These are phyloP conservation scores for Zygothrica quintamaculata DNA, from an alignment of 2,888 invertebrate species.

Conservation along the genomic window DNA sequence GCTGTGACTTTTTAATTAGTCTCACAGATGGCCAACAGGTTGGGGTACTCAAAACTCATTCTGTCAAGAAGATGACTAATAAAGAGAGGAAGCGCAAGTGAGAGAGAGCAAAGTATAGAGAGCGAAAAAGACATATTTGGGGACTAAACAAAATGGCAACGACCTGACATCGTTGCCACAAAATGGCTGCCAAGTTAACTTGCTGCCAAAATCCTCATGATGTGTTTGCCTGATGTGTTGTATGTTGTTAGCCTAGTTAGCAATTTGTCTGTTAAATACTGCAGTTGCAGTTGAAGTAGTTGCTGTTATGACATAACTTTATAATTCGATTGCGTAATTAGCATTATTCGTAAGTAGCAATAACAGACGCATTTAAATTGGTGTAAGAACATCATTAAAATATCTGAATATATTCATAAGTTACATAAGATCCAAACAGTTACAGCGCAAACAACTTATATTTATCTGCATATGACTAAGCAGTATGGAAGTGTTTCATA, in stretches of 20 bases:
- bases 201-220: slow-evolving; percentile 35
- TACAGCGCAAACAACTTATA: slow-evolving; percentile 6
- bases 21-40: slow-evolving; percentile 18
- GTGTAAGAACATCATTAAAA: slow-evolving; percentile 26
- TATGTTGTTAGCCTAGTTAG: slow-evolving; percentile 3
- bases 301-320: slow-evolving; percentile 33
- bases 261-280: slow-evolving; percentile 15
- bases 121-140: not conserved
- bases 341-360: slow-evolving; percentile 48
- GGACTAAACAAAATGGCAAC: not conserved
- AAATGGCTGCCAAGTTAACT: not conserved
- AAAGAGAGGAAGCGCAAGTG: no score
- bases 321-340: slow-evolving; percentile 77
- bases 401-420: slow-evolving; percentile 12
- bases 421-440: slow-evolving; percentile 3
- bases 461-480: no score
- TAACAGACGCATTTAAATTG: slow-evolving; percentile 52
- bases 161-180: not conserved
- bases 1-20: slow-evolving; percentile 28
- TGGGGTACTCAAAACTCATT: not conserved
- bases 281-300: slow-evolving; percentile 28
- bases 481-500: no score
- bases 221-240: slow-evolving; percentile 19
- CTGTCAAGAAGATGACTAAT: no score
- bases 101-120: no score